Evolutionary conservation across 2,113 vertebrate genomes (phyloP), one percentile per base, ranked within the genome.

Genomic region (Collichthys lucidus): DNA sequence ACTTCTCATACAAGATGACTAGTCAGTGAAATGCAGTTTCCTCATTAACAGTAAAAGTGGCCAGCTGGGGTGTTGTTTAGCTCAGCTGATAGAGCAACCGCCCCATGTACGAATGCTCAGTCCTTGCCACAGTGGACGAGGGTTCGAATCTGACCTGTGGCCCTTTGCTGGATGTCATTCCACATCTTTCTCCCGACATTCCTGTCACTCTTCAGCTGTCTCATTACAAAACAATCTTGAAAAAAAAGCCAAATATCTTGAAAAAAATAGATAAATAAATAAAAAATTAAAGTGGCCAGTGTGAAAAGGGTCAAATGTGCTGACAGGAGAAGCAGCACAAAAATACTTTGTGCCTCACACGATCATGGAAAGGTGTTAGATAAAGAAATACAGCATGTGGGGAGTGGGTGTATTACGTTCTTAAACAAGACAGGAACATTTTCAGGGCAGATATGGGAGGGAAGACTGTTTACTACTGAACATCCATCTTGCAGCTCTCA

Each of bases 21-120:
- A 3, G 82, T 76, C 66, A 76, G 46, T 53, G 47, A 80, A 90
- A 83, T 61, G 53, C 49, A 74, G 77, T 80, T 80, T 73, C 50
- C 19, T 81, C 57, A 73, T 79, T 50, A 70, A 63, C 49, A 49
- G 11, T 63, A 19, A 81, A 70, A 71, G 46, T 11, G 14, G n/a
- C 26, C 31, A 46, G 6, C 24, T 35, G 31, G 31, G 31, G 5
- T 35, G 31, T 35, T 35, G 31, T 35, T 31, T 31, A 31, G 31
- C 31, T 35, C 31, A 35, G 31, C 7, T 35, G 31, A 4, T 35
- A 35, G 31, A 35, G 31, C 31, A 31, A 31, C 31, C 31, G 5
- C 31, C 4, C 31, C 0, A 35, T 7, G 31, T 35, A 6, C 31
- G 7, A 35, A 35, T 5, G 31, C 1, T 35, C 31, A 35, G 31